Evolutionary conservation across 2,113 vertebrate genomes (phyloP).

Genomic region (Sclerurus mexicanus): DNA sequence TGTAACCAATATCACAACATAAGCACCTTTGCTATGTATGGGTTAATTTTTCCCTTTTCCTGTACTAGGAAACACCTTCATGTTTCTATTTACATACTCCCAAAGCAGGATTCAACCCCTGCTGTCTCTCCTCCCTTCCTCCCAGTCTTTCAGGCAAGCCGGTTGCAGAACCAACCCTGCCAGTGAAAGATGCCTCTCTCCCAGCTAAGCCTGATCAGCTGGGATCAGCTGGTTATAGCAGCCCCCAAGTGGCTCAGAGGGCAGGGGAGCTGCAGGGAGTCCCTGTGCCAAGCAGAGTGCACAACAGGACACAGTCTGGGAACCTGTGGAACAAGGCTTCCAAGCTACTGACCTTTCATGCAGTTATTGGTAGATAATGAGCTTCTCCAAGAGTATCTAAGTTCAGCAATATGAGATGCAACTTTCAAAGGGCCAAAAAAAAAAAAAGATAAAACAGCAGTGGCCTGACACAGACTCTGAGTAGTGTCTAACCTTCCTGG

Average conservation of each 20-base stretch:
- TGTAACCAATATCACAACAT: background rate
- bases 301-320: background rate
- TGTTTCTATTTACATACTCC: background rate
- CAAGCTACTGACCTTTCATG: background rate
- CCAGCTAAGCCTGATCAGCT: conserved; percentile 27
- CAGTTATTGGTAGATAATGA: background rate
- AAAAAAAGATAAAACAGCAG: background rate
- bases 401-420: background rate
- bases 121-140: background rate
- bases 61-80: background rate
- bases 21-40: background rate
- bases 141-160: background rate
- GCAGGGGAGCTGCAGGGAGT: background rate
- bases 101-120: background rate
- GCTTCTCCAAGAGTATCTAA: background rate
- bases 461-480: background rate
- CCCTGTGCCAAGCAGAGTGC: background rate
- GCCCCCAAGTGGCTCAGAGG: background rate
- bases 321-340: background rate
- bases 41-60: background rate
- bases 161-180: background rate
- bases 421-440: background rate
- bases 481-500: background rate
- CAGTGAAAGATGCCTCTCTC: background rate
- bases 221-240: background rate